phyloP scores from a whole-genome alignment of 2,888 invertebrate genomes.

The Diplazon laetatorius region DNA sequence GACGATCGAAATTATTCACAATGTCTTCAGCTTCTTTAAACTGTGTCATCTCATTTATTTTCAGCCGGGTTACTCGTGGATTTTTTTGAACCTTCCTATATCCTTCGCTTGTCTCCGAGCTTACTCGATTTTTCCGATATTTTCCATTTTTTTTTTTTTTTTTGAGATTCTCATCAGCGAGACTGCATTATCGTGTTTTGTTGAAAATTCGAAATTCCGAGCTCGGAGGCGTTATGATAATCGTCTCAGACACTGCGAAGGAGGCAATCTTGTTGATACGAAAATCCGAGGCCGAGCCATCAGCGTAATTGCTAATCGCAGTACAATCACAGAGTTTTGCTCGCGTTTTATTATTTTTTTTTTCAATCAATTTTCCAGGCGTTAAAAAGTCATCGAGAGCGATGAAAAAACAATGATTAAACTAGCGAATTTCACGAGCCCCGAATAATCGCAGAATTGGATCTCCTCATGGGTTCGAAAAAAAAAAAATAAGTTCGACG shows the following conservation, averaged over 20 bases:
- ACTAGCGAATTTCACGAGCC: conserved; percentile 11
- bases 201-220: neutral
- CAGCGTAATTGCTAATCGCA: conserved; percentile 41
- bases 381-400: neutral
- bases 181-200: neutral
- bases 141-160: neutral
- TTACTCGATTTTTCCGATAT: neutral
- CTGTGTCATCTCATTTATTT: neutral
- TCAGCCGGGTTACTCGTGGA: neutral
- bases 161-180: conserved; percentile 9
- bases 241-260: conserved; percentile 32
- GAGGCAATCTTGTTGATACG: conserved; percentile 29
- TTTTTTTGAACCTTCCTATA: neutral
- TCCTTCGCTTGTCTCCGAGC: neutral
- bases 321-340: conserved; percentile 34
- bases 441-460: conserved; percentile 16
- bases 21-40: neutral
- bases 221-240: conserved; percentile 15
- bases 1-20: neutral
- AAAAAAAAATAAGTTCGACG: too few species aligned
- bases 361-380: conserved; percentile 9
- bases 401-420: neutral
- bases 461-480: conserved; percentile 1
- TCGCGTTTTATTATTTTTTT: neutral
- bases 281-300: neutral